phyloP scores from a whole-genome alignment of 2,888 invertebrate species.

The Andrena hattorfiana region DNA sequence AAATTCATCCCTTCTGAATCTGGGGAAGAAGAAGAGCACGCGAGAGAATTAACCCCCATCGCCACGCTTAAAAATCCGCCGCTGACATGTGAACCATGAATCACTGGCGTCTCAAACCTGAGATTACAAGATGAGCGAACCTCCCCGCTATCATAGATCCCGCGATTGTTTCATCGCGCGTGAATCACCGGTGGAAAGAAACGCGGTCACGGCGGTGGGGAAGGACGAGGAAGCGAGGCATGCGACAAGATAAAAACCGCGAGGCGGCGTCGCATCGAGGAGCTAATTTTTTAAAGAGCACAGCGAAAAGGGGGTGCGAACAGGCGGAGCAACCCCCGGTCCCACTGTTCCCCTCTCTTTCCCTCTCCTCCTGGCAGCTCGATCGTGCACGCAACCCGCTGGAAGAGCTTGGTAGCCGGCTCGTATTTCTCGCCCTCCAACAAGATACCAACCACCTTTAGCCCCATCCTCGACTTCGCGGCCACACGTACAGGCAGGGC shows the following conservation, averaged over 20 bases:
- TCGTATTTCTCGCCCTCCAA: constrained; percentile 79
- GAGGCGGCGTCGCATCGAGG: constrained; percentile 45
- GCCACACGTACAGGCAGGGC: constrained; percentile 33
- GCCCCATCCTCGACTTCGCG: constrained; percentile 68
- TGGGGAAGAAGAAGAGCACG: not conserved
- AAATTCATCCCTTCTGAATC: not conserved
- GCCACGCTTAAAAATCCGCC: not conserved
- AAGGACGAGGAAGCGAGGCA: constrained; percentile 23
- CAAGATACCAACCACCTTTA: constrained; percentile 77
- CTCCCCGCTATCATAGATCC: constrained; percentile 22
- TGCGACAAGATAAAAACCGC: constrained; percentile 57
- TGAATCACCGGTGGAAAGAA: constrained; percentile 37
- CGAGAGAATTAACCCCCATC: not conserved
- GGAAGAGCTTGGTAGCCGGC: constrained; percentile 70
- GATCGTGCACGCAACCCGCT: constrained; percentile 74
- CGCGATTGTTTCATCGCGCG: constrained; percentile 48
- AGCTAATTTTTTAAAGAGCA: constrained; percentile 77
- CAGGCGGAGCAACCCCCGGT: constrained; percentile 66
- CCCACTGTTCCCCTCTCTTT: constrained; percentile 15
- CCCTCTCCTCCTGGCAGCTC: constrained; percentile 49
- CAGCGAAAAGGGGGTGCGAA: constrained; percentile 72
- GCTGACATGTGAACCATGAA: not conserved
- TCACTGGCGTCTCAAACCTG: not conserved
- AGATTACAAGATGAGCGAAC: constrained; percentile 18
- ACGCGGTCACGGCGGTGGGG: constrained; percentile 34